Percentiles rank a stretch among this genome's conserved stretches.
Evolutionary conservation across 2,888 invertebrate genomes (phyloP).

Genomic region (Papilio gigon): DNA sequence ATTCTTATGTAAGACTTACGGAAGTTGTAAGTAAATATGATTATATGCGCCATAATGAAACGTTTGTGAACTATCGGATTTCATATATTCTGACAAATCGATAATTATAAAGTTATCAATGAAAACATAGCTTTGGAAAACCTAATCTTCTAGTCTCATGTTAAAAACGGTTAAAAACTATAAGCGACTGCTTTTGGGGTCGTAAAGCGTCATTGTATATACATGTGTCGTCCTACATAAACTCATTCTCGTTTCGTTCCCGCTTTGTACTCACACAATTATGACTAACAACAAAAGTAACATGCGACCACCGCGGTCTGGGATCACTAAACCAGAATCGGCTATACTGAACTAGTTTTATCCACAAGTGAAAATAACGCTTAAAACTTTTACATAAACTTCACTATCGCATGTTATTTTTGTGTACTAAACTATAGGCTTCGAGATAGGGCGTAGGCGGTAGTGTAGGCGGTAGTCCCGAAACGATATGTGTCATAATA

Average conservation of each 20-base stretch:
- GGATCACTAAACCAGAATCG: slow-evolving; percentile 33
- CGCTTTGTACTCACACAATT: slow-evolving; percentile 34
- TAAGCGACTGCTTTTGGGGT: background rate
- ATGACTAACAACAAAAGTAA: slow-evolving; percentile 38
- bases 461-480: slow-evolving; percentile 22
- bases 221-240: slow-evolving; percentile 38
- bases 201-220: slow-evolving; percentile 28
- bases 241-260: slow-evolving; percentile 32
- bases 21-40: no score
- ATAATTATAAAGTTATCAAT: no score
- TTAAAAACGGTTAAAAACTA: background rate
- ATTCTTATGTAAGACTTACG: background rate
- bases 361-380: background rate
- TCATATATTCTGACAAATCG: background rate
- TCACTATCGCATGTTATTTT: background rate
- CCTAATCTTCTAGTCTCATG: no score
- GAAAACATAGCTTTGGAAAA: no score
- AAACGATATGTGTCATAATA: slow-evolving; percentile 28
- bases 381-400: slow-evolving; percentile 11
- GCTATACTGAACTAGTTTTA: slow-evolving; percentile 15
- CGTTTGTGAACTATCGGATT: no score
- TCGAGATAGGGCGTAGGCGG: slow-evolving; percentile 24
- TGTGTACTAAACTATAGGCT: background rate
- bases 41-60: no score
- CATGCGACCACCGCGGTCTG: slow-evolving; percentile 25